Evolutionary conservation across 2,113 vertebrate genomes (phyloP).

Genomic region (Sisor rabdophorus): DNA sequence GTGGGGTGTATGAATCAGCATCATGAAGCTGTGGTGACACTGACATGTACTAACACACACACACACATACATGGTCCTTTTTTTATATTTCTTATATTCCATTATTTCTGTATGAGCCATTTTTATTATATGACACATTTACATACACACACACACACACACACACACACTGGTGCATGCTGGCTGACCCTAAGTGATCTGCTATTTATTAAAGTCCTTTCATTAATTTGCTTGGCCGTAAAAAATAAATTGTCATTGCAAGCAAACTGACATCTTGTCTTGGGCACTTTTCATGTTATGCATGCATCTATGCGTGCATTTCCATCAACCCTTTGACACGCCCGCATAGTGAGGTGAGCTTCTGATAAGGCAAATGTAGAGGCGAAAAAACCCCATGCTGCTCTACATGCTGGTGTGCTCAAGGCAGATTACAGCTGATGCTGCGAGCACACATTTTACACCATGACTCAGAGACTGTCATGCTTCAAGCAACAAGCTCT

Average conservation of each 20-base stretch:
- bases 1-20: constrained; percentile 59
- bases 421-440: constrained; percentile 32
- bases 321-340: constrained; percentile 47
- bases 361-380: constrained; percentile 53
- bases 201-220: constrained; percentile 18
- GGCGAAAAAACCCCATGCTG: constrained; percentile 51
- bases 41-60: constrained; percentile 36
- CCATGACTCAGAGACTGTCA: not conserved
- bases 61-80: constrained; percentile 27
- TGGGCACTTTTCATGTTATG: constrained; percentile 5
- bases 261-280: constrained; percentile 36
- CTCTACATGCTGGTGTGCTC: constrained; percentile 30
- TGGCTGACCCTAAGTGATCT: constrained; percentile 30
- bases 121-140: constrained; percentile 29
- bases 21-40: constrained; percentile 50
- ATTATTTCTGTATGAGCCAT: not conserved
- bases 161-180: not conserved
- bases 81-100: not conserved
- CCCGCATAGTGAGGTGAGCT: constrained; percentile 44
- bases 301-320: constrained; percentile 29
- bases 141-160: constrained; percentile 2
- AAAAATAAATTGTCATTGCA: constrained; percentile 41
- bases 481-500: constrained; percentile 31
- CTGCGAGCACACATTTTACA: constrained; percentile 24
- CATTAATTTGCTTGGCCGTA: constrained; percentile 24